These are phyloP conservation scores for Hydrotaea cyrtoneurina DNA, from an alignment of 2,888 invertebrate genomes.

Conservation along the genomic window DNA sequence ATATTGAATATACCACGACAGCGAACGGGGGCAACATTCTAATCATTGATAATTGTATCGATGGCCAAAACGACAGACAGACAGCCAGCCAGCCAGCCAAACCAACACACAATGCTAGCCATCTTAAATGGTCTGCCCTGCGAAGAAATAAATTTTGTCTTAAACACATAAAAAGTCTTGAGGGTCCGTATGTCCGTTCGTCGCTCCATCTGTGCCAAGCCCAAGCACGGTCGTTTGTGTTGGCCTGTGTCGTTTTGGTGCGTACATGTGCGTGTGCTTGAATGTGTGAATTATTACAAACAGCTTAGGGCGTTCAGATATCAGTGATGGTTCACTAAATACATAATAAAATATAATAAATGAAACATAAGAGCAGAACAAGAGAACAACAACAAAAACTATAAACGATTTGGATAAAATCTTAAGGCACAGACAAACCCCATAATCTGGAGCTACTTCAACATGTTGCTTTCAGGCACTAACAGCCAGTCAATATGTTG, in stretches of 20 bases:
- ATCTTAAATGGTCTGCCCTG: too few relatives aligned
- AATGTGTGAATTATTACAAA: conserved; percentile 45
- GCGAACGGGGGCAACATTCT: conserved; percentile 16
- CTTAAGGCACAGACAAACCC: neutral
- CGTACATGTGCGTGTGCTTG: neutral
- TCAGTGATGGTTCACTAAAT: conserved; percentile 61
- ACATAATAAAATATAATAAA: conserved; percentile 63
- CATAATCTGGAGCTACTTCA: neutral
- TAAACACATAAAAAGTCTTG: conserved; percentile 1
- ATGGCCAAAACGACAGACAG: neutral
- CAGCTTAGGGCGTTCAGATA: conserved; percentile 56
- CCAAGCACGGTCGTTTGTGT: conserved; percentile 6
- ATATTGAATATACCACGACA: neutral
- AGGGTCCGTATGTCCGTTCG: neutral
- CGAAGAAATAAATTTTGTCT: neutral
- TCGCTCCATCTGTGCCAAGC: neutral
- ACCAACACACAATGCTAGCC: neutral
- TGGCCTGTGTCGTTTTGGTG: neutral
- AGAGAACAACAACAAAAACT: conserved; percentile 32
- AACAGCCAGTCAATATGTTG: neutral
- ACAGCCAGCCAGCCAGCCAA: neutral
- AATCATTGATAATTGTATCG: conserved; percentile 52
- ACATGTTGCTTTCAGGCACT: neutral
- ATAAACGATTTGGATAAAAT: conserved; percentile 33
- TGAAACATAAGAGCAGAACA: conserved; percentile 41